phyloP scores from a whole-genome alignment of 2,113 vertebrate genomes.

The Elanoides forficatus region DNA sequence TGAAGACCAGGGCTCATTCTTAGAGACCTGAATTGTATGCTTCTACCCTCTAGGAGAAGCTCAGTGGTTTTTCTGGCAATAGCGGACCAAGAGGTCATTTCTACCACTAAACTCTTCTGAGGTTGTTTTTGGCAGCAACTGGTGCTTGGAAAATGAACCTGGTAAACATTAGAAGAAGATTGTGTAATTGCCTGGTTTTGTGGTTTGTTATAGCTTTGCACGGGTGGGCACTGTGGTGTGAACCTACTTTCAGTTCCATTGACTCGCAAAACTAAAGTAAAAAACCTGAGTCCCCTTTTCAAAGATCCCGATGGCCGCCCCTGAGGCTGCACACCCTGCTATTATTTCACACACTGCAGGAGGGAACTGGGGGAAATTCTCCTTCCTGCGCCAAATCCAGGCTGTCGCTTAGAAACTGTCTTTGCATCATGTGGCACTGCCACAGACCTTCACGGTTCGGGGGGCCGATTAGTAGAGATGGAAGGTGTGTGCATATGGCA shows the following conservation, averaged over 20 bases:
- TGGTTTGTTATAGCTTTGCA: background rate
- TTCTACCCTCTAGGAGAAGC: background rate
- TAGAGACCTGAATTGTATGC: background rate
- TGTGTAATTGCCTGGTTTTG: slow-evolving; percentile 16
- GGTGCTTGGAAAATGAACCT: background rate
- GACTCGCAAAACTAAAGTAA: background rate
- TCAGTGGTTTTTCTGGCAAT: background rate
- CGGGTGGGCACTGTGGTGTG: background rate
- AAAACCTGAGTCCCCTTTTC: background rate
- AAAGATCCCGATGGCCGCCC: background rate
- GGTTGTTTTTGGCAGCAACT: background rate
- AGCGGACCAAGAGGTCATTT: background rate
- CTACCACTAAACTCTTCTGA: background rate
- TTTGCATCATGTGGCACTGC: background rate
- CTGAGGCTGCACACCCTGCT: background rate
- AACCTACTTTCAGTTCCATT: slow-evolving; percentile 12
- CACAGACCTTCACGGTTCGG: rapidly evolving
- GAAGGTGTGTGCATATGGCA: too few species aligned
- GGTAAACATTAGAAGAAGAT: background rate
- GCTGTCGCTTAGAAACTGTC: background rate
- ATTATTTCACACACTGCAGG: rapidly evolving
- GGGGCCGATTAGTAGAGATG: background rate
- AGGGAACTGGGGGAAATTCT: background rate
- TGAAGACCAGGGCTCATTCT: background rate
- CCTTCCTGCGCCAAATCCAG: background rate